A percentile compares a stretch with the other conserved stretches of the same genome.
These are phyloP conservation scores for Stenotaenia linearis DNA, from an alignment of 2,888 invertebrate genomes.

Conservation along the genomic window DNA sequence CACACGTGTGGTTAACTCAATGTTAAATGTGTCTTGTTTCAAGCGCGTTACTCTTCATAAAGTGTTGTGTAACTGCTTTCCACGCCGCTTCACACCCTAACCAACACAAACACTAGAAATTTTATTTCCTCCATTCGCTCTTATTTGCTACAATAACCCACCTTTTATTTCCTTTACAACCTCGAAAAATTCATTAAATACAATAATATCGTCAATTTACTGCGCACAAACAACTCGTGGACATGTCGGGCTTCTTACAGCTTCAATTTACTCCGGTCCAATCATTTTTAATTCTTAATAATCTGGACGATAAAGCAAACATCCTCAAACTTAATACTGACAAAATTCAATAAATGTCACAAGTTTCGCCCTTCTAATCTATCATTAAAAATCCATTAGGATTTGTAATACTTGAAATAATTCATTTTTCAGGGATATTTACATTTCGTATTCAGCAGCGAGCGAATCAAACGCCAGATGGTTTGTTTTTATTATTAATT, in stretches of 20 bases:
- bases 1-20: not conserved
- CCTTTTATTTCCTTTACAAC: not conserved
- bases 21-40: not conserved
- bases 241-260: not conserved
- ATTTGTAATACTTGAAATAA: not conserved
- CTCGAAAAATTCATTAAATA: conserved; percentile 11
- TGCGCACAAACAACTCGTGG: not conserved
- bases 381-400: not conserved
- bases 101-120: not conserved
- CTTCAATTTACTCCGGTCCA: not conserved
- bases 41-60: not conserved
- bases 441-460: not conserved
- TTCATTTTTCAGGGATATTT: not conserved
- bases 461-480: not conserved
- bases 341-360: not conserved
- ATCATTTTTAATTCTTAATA: not conserved
- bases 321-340: not conserved
- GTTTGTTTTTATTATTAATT: not conserved
- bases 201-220: not conserved
- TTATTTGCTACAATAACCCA: not conserved
- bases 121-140: not conserved
- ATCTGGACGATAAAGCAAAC: not conserved
- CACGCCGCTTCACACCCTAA: not conserved
- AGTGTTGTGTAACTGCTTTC: not conserved
- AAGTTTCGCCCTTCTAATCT: not conserved